phyloP scores from a whole-genome alignment of 2,113 vertebrate genomes.

The Indicator indicator region DNA sequence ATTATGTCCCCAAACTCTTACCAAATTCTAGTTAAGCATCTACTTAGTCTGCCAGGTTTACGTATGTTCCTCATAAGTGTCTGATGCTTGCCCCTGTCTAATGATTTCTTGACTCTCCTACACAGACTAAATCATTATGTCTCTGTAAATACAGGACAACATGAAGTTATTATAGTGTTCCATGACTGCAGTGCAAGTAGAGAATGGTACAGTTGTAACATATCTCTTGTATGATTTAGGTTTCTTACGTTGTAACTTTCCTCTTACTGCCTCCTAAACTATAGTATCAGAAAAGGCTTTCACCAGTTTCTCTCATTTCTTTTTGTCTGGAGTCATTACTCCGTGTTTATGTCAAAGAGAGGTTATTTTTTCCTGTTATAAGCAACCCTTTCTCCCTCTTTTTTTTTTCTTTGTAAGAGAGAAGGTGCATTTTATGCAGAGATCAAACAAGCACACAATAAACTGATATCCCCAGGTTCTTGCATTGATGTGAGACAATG shows the following conservation, averaged over 20 bases:
- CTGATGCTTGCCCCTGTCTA: background rate
- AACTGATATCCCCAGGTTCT: background rate
- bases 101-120: slow-evolving; percentile 9
- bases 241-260: background rate
- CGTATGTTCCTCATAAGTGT: slow-evolving; percentile 28
- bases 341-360: background rate
- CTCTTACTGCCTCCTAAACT: background rate
- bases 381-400: background rate
- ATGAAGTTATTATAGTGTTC: background rate
- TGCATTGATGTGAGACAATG: background rate
- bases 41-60: slow-evolving; percentile 26
- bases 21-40: slow-evolving; percentile 27
- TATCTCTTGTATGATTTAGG: background rate
- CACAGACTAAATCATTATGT: background rate
- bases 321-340: background rate
- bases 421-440: background rate
- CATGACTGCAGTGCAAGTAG: background rate
- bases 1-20: background rate
- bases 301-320: background rate
- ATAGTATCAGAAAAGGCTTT: background rate
- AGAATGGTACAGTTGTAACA: background rate
- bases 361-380: background rate
- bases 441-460: background rate
- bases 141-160: background rate
- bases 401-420: background rate